Evolutionary conservation across 1,140 invertebrate species (phyloP).

Genomic region (Subanguina moxae): DNA sequence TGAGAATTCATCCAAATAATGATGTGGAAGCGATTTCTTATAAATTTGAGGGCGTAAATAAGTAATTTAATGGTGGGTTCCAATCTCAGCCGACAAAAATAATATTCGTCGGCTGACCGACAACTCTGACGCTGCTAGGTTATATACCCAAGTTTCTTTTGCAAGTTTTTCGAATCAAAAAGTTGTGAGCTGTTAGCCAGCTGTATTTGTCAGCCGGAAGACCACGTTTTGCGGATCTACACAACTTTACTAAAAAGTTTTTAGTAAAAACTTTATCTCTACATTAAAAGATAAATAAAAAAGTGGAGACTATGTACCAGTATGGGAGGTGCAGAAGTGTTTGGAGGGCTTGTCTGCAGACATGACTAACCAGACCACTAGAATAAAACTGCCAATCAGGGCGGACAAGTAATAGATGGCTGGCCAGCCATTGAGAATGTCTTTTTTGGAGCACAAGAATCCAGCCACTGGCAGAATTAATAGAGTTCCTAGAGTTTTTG

Average conservation of each 20-base stretch:
- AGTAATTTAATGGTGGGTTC: background rate
- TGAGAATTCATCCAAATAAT: no score
- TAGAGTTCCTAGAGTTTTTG: slow-evolving; percentile 41
- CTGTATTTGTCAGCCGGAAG: no score
- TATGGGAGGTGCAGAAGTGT: slow-evolving; percentile 51
- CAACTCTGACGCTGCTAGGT: slow-evolving; percentile 13
- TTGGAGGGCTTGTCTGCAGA: slow-evolving; percentile 57
- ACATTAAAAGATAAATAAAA: no score
- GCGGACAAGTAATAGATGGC: slow-evolving; percentile 56
- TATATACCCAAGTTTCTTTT: no score
- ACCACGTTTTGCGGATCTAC: no score
- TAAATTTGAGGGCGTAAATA: no score
- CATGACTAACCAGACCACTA: slow-evolving; percentile 51
- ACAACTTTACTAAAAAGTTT: no score
- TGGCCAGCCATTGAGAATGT: slow-evolving; percentile 51
- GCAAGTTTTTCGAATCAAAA: no score
- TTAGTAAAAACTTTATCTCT: no score
- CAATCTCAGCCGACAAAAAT: background rate
- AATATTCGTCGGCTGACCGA: background rate
- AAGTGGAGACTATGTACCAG: background rate
- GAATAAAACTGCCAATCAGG: slow-evolving; percentile 45
- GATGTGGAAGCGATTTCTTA: no score
- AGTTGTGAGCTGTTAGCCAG: no score
- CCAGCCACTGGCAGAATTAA: slow-evolving; percentile 54
- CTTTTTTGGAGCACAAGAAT: slow-evolving; percentile 40